Percentiles rank a stretch among this genome's conserved stretches.
phyloP scores from a whole-genome alignment of 2,888 invertebrate genomes.

The Saturnia japonica region DNA sequence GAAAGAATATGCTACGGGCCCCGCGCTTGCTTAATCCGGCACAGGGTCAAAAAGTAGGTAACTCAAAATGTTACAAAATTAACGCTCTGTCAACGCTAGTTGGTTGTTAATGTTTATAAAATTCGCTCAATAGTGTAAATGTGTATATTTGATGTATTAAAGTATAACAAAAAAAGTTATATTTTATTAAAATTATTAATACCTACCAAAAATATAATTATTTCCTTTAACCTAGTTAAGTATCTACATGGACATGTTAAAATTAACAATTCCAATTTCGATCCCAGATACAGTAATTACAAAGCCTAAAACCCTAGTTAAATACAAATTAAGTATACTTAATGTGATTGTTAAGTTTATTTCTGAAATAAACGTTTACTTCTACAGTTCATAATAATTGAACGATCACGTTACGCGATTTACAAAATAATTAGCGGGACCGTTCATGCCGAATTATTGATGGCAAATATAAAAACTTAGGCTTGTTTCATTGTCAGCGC shows the following conservation, averaged over 20 bases:
- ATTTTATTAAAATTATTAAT: no score
- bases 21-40: no score
- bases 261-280: not conserved
- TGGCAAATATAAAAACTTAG: constrained; percentile 5
- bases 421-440: not conserved
- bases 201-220: no score
- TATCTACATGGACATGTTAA: not conserved
- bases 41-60: no score
- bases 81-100: no score
- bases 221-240: no score
- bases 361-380: constrained; percentile 9
- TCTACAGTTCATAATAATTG: constrained; percentile 6
- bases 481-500: not conserved
- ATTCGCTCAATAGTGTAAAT: no score
- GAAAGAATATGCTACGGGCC: no score
- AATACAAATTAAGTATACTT: not conserved
- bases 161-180: no score
- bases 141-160: no score
- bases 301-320: not conserved
- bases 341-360: not conserved
- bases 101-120: no score
- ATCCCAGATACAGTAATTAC: not conserved
- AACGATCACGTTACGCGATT: constrained; percentile 11
- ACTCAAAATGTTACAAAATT: no score
- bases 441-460: constrained; percentile 11